Evolutionary conservation across 2,888 invertebrate genomes (phyloP), one percentile per base, ranked within the genome.

Genomic region (Physocephala rufipes): DNA sequence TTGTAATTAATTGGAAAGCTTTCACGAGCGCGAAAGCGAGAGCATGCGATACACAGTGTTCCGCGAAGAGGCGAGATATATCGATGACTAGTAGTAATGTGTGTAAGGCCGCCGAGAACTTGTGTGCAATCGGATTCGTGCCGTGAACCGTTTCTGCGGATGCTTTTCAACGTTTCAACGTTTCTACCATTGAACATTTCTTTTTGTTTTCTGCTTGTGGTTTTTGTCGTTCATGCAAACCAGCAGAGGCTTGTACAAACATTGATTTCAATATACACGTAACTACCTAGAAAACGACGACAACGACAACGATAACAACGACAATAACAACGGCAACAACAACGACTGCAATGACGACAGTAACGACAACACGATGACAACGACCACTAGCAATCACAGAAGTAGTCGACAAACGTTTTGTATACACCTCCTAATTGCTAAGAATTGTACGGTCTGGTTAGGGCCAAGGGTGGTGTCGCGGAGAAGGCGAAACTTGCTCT

Each of bases 1-100:
- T 62, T 66, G 53, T 66, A 68, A 68, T 68, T 68, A 68, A 68
- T 68, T 61, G 68, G 62, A 51, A 47, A 21, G 24, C 51, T 51
- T 7, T 43, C 30, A 55, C 61, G 24, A 5, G 61, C 68, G 43
- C 15, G 51, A 15, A 15, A 62, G 21, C 28, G 59, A 67, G 67
- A 67, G 30, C 59, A 3, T 21, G 28, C 43, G 19, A 28, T 2
- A 28, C 26, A 21, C 59, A 36, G 21, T 5, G n/a, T 1, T 16
- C 30, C 62, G 61, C n/a, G 62, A 2, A 30, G 19, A 28, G n/a
- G 28, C n/a, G 65, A 58, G 45, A 59, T 45, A 47, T 26, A 36
- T 30, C 53, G 45, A 47, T 24, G 45, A 19, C 30, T 16, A 36
- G 62, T 2, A 9, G 19, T n/a, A n/a, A n/a, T n/a, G n/a, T n/a